Base-by-base conservation (phyloP, 2,888 invertebrate species). In the Nipponacmea schrenckii region DNA sequence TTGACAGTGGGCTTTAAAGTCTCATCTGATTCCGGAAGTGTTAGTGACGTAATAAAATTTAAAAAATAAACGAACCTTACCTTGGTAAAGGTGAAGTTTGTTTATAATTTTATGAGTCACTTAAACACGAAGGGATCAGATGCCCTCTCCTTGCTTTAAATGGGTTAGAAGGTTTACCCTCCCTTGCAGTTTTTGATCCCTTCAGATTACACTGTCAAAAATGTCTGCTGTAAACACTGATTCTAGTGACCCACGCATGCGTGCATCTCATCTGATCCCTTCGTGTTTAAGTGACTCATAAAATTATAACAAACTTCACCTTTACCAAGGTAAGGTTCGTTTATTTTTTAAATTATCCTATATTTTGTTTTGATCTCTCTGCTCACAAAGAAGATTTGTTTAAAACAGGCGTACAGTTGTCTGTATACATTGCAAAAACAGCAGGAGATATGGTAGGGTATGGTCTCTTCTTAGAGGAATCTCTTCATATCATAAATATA, bases 321-420 rank as follows among this genome's bases (percentile, higher is more conserved):
- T 67, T 67, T 15, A 67, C 20, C 48, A 48, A 24, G 20, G 20
- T 64, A 64, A 64, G 39, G 0, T 5, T 56, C 56, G 56, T 56
- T 56, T 56, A 56, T 15, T 56, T 56, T 56, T 56, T 56, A 56
- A 56, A 56, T 56, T 56, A 56, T 31, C 31, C 31, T n/a, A n/a
- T n/a, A n/a, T n/a, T n/a, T n/a, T n/a, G n/a, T n/a, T n/a, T n/a
- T n/a, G n/a, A n/a, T n/a, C n/a, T n/a, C n/a, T n/a, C n/a, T n/a
- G n/a, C n/a, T n/a, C n/a, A n/a, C n/a, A n/a, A n/a, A n/a, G n/a
- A n/a, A n/a, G n/a, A n/a, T n/a, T n/a, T n/a, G n/a, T n/a, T n/a
- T n/a, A n/a, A n/a, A n/a, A n/a, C n/a, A n/a, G n/a, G n/a, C n/a
- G n/a, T n/a, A n/a, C n/a, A n/a, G n/a, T n/a, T n/a, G n/a, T n/a